Conservation (phyloP, 2,888 invertebrate species). For the Sympetrum striolatum region DNA sequence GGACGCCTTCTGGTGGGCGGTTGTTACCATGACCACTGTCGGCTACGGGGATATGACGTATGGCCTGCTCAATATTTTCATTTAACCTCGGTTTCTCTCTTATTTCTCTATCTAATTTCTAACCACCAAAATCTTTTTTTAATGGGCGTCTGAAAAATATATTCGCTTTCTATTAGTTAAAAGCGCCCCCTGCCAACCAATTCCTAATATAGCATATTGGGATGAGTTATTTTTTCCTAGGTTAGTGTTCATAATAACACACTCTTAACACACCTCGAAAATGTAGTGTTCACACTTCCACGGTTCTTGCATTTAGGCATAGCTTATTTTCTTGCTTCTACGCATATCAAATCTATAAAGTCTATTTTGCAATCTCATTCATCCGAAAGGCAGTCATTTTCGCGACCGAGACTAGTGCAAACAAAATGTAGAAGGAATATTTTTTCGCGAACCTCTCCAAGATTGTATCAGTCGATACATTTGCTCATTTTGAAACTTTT, state of each 20-base stretch:
- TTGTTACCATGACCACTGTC: slow-evolving; percentile 99
- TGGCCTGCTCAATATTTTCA: slow-evolving; percentile 43
- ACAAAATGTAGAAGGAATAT: no score
- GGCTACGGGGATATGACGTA: slow-evolving; percentile 99
- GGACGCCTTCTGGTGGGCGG: slow-evolving; percentile 99
- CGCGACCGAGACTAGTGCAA: no score
- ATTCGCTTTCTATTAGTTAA: slow-evolving; percentile 24
- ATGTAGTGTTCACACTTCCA: slow-evolving; percentile 16
- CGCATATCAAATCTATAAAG: slow-evolving; percentile 1
- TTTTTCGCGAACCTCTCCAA: no score
- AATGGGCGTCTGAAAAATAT: slow-evolving; percentile 28
- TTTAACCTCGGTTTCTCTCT: slow-evolving; percentile 28
- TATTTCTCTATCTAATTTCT: slow-evolving; percentile 29
- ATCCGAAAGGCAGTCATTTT: background rate
- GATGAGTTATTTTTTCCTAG: slow-evolving; percentile 28
- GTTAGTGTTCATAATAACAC: slow-evolving; percentile 32
- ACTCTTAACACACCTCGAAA: background rate
- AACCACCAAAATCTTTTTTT: slow-evolving; percentile 24
- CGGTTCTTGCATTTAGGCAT: slow-evolving; percentile 26
- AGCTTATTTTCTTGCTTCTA: slow-evolving; percentile 30
- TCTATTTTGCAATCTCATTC: slow-evolving; percentile 12
- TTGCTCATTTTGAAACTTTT: no score
- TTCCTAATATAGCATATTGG: slow-evolving; percentile 26
- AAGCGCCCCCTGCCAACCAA: slow-evolving; percentile 40
- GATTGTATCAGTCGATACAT: no score